Percentiles rank a stretch among this genome's conserved stretches.
Conservation (phyloP, 2,113 vertebrate genomes). For the Nothocercus julius region DNA sequence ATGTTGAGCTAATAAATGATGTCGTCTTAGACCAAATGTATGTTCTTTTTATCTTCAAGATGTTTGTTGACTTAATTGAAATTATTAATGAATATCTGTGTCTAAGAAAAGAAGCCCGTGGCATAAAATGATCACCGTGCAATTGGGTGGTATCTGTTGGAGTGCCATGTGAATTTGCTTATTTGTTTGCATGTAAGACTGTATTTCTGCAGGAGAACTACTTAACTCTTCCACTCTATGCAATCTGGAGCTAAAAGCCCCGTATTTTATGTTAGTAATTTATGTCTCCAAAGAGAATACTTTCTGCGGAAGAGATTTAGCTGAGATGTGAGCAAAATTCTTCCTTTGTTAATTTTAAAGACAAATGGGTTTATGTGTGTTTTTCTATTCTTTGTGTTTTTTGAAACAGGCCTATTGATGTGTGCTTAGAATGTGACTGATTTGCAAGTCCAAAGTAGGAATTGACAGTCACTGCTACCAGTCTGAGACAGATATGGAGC, state of each 20-base stretch:
- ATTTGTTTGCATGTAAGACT: background rate
- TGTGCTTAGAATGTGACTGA: background rate
- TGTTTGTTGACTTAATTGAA: background rate
- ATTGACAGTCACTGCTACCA: background rate
- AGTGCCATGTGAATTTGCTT: background rate
- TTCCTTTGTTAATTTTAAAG: background rate
- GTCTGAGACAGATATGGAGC: background rate
- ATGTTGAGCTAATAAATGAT: background rate
- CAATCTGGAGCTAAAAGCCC: background rate
- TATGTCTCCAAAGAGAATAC: background rate
- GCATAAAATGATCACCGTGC: accelerated
- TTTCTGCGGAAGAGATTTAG: background rate
- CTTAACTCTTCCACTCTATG: background rate
- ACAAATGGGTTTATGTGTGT: background rate
- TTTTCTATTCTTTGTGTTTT: background rate
- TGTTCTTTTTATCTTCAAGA: background rate
- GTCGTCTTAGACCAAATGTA: background rate
- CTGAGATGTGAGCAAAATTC: background rate
- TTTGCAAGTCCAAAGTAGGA: background rate
- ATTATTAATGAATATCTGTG: background rate
- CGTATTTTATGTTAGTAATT: background rate
- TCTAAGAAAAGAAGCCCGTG: background rate
- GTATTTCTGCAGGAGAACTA: constrained; percentile 9
- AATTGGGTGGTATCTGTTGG: background rate
- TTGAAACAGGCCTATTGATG: background rate